Evolutionary conservation across 2,113 vertebrate species (phyloP).

Genomic region (Dermatemys mawii): DNA sequence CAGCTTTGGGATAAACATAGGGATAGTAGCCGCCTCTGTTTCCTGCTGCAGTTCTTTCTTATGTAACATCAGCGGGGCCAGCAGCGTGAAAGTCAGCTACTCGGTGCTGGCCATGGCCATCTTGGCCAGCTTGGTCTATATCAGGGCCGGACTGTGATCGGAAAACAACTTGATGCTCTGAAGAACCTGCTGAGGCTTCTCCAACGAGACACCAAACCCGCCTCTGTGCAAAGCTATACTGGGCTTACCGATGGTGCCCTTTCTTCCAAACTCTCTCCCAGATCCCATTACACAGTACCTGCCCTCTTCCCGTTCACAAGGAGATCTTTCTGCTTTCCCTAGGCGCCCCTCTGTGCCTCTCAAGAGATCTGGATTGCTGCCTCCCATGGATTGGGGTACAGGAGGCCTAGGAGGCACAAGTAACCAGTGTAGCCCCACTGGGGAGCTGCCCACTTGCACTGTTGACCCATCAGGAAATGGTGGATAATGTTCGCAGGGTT

Average conservation of each 20-base stretch:
- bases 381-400: not conserved
- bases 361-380: not conserved
- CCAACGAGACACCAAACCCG: not conserved
- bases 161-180: rapidly evolving
- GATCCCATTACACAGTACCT: not conserved
- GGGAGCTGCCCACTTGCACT: not conserved
- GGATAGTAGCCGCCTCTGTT: not conserved
- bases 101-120: not conserved
- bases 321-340: not conserved
- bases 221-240: rapidly evolving
- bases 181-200: not conserved
- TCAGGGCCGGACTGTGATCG: conserved; percentile 27
- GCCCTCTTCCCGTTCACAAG: not conserved
- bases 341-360: not conserved
- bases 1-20: not conserved
- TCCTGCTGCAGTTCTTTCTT: conserved; percentile 38
- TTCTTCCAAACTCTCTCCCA: not conserved
- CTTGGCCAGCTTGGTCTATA: conserved; percentile 50
- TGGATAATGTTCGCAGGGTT: not conserved
- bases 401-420: not conserved
- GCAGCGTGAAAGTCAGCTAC: conserved; percentile 40
- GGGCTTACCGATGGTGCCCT: not conserved
- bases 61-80: conserved; percentile 65
- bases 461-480: not conserved
- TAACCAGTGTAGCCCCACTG: not conserved